Percentiles rank a stretch among this genome's conserved stretches.
Evolutionary conservation across 2,888 invertebrate genomes (phyloP).

Genomic region (Lasioglossum villosulum): DNA sequence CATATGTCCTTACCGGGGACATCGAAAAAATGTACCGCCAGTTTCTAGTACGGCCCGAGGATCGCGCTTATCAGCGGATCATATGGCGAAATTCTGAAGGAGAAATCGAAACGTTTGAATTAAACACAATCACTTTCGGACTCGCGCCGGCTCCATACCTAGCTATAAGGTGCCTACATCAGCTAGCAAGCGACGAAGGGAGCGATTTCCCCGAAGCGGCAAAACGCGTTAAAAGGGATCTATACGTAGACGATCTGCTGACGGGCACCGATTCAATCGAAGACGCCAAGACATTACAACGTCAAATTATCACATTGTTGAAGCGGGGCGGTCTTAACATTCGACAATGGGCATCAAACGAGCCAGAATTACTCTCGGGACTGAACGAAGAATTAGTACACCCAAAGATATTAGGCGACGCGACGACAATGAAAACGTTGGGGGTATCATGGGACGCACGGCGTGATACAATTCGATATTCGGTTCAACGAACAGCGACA

Average conservation of each 20-base stretch:
- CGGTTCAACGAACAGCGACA: background rate
- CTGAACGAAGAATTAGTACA: background rate
- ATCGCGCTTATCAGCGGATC: too few species aligned
- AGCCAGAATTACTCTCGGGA: background rate
- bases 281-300: background rate
- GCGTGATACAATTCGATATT: background rate
- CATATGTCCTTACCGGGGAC: conserved; percentile 18
- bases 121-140: too few species aligned
- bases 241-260: conserved; percentile 57
- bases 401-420: too few species aligned
- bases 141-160: too few species aligned
- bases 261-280: conserved; percentile 23
- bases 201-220: too few species aligned
- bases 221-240: too few species aligned
- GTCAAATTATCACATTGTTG: background rate
- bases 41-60: too few species aligned
- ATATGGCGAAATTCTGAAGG: too few species aligned
- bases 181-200: too few species aligned
- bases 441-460: background rate
- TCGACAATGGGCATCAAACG: conserved; percentile 16
- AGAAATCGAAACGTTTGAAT: too few species aligned
- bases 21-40: conserved; percentile 40
- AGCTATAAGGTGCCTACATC: too few species aligned
- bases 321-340: conserved; percentile 3
- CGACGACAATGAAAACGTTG: background rate